Evolutionary conservation across 2,888 invertebrate genomes (phyloP).

Genomic region (Polydrusus tereticollis): DNA sequence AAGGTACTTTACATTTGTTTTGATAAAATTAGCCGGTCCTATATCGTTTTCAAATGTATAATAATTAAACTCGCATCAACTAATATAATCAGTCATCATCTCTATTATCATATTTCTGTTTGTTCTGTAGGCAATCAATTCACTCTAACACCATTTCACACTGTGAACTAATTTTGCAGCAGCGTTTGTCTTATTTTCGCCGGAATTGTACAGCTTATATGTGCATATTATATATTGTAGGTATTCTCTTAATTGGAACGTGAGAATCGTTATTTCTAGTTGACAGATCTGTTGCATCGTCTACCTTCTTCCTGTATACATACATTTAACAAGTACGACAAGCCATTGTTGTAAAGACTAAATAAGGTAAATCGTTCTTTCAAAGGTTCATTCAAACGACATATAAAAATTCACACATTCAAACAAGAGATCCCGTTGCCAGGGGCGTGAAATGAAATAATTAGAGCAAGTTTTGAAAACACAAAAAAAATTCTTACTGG

Average conservation of each 20-base stretch:
- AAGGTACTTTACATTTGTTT: too few relatives aligned
- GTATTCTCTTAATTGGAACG: constrained; percentile 1
- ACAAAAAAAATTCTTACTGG: too few relatives aligned
- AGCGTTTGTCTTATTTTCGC: constrained; percentile 7
- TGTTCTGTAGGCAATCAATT: not conserved
- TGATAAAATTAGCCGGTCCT: too few relatives aligned
- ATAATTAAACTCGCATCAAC: not conserved
- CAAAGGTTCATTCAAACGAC: too few relatives aligned
- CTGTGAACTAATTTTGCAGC: constrained; percentile 7
- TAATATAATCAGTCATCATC: not conserved
- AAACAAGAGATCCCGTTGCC: too few relatives aligned
- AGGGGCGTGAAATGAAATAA: too few relatives aligned
- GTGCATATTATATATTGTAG: not conserved
- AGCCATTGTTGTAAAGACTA: not conserved
- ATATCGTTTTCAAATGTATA: not conserved
- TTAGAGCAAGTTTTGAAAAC: too few relatives aligned
- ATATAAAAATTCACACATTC: too few relatives aligned
- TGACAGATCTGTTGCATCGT: not conserved
- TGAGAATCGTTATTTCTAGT: not conserved
- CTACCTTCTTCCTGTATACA: not conserved
- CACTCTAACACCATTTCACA: not conserved
- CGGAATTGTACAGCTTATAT: not conserved
- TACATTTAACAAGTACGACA: not conserved
- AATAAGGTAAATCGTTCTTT: too few relatives aligned
- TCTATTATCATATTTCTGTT: not conserved